Conservation (phyloP, 1,140 invertebrate species). For the Drosophila micromelanica region DNA sequence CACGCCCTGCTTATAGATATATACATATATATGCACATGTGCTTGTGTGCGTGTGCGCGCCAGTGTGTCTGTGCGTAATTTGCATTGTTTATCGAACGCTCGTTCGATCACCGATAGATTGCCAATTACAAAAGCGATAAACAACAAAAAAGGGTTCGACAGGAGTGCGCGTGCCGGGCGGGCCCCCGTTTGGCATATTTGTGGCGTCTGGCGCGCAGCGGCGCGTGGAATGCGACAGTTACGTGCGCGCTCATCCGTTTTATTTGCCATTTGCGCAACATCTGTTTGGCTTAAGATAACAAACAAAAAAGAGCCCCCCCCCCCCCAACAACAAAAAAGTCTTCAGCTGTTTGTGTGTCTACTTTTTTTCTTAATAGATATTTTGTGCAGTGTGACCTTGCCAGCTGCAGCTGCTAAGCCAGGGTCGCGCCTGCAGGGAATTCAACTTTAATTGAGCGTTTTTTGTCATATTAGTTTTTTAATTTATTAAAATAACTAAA, state of each 20-base stretch:
- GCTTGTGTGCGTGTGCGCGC: conserved; percentile 12
- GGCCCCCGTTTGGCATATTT: conserved; percentile 22
- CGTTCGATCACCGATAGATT: conserved; percentile 30
- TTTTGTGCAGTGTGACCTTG: conserved; percentile 12
- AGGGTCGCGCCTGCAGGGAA: background rate
- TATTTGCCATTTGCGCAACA: conserved; percentile 71
- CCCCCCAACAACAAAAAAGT: background rate
- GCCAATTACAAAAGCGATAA: background rate
- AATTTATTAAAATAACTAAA: no score
- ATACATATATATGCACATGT: background rate
- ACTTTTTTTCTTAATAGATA: conserved; percentile 2
- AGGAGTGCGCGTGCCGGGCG: conserved; percentile 24
- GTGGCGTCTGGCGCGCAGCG: conserved; percentile 19
- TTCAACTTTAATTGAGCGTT: background rate
- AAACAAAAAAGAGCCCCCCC: background rate
- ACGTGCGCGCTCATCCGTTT: conserved; percentile 42
- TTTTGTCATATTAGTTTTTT: background rate
- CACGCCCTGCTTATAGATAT: conserved; percentile 30
- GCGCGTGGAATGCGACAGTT: conserved; percentile 39
- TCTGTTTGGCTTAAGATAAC: conserved; percentile 59
- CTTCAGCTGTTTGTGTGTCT: conserved; percentile 18
- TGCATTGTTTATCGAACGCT: conserved; percentile 39
- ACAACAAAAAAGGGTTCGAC: conserved; percentile 16
- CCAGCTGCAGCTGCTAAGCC: background rate
- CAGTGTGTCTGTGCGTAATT: conserved; percentile 49